phyloP scores from a whole-genome alignment of 1,140 invertebrate genomes.

The Cheumatopsyche charites region DNA sequence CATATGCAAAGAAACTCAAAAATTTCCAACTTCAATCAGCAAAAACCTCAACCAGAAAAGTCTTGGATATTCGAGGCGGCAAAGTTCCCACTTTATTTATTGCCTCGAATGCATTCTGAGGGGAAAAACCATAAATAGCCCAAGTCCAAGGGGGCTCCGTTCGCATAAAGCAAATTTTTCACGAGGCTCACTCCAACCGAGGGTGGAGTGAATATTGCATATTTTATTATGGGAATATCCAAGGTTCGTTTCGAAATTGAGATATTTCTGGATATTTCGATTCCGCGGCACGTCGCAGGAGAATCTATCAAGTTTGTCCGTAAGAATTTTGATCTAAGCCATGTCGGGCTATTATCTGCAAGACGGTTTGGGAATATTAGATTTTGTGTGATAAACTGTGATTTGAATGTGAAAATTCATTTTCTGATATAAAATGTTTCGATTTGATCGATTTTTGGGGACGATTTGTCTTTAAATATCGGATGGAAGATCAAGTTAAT shows the following conservation, averaged over 20 bases:
- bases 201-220: slow-evolving; percentile 29
- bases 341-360: too few species aligned
- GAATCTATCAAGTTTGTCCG: slow-evolving; percentile 15
- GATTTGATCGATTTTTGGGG: too few species aligned
- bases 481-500: too few species aligned
- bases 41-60: not conserved
- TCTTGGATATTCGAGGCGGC: not conserved
- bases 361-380: too few species aligned
- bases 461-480: too few species aligned
- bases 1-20: too few species aligned
- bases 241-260: not conserved
- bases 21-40: not conserved
- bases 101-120: not conserved
- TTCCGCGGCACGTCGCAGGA: slow-evolving; percentile 3
- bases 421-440: too few species aligned
- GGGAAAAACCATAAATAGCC: slow-evolving; percentile 16
- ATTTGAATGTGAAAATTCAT: too few species aligned
- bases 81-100: not conserved
- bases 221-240: slow-evolving; percentile 7
- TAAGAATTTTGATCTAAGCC: too few species aligned
- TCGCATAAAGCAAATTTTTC: slow-evolving; percentile 27
- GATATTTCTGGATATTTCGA: slow-evolving; percentile 8
- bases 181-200: too few species aligned
- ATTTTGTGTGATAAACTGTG: too few species aligned
- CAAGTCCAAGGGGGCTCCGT: not conserved